These are phyloP conservation scores for Trichogramma dendrolimi DNA, from an alignment of 2,888 invertebrate species.

Conservation along the genomic window DNA sequence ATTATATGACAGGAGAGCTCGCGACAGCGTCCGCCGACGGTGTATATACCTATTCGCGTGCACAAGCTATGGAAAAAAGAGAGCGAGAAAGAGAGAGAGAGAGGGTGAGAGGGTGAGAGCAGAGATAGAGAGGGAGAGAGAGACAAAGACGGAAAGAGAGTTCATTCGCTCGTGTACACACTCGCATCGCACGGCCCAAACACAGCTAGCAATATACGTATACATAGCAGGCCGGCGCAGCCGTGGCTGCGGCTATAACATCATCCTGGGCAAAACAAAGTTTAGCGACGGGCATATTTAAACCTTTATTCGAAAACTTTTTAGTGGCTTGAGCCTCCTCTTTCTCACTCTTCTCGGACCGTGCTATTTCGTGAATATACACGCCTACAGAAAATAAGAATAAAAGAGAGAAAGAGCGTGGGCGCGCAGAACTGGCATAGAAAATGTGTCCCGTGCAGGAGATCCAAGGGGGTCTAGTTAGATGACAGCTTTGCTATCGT, in stretches of 20 bases:
- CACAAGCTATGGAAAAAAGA: too few relatives aligned
- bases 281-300: constrained; percentile 46
- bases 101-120: too few relatives aligned
- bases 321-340: constrained; percentile 35
- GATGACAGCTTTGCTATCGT: constrained; percentile 2
- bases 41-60: too few relatives aligned
- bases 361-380: background rate
- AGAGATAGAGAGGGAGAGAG: too few relatives aligned
- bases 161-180: constrained; percentile 19
- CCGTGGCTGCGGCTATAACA: constrained; percentile 9
- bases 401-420: constrained; percentile 3
- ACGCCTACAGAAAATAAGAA: background rate
- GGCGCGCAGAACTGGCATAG: background rate
- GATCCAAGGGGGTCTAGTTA: constrained; percentile 8
- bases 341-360: background rate
- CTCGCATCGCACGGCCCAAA: constrained; percentile 12
- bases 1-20: constrained; percentile 27
- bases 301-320: constrained; percentile 52
- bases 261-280: constrained; percentile 40
- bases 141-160: background rate
- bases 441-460: constrained; percentile 15
- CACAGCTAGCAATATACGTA: too few relatives aligned
- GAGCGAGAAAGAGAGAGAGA: too few relatives aligned
- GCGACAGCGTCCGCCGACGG: too few relatives aligned
- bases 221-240: too few relatives aligned